Conservation (phyloP, 1,140 invertebrate genomes). For the Pseudachorutes palmiensis region DNA sequence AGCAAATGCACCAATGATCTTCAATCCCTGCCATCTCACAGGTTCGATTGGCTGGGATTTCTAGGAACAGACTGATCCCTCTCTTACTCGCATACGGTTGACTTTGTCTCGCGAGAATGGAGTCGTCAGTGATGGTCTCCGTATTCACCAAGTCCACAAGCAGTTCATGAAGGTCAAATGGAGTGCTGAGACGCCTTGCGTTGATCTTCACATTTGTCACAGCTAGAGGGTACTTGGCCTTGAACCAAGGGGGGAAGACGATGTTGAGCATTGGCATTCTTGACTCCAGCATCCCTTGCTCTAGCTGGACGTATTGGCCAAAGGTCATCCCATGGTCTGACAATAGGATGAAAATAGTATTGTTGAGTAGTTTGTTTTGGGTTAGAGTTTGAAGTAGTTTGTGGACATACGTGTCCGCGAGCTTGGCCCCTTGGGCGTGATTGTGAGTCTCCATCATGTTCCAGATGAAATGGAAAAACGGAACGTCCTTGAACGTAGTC, state of each 20-base stretch:
- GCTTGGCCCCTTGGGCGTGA: neutral
- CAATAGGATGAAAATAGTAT: neutral
- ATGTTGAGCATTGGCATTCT: conserved; percentile 49
- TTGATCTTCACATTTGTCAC: conserved; percentile 43
- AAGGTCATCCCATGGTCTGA: neutral
- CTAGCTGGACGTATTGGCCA: conserved; percentile 46
- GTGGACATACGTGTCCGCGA: neutral
- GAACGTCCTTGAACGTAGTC: neutral
- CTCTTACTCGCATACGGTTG: too few species aligned
- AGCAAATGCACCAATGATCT: too few species aligned
- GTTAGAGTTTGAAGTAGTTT: neutral
- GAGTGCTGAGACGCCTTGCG: conserved; percentile 42
- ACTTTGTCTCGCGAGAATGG: too few species aligned
- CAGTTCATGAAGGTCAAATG: conserved; percentile 45
- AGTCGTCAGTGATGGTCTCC: neutral
- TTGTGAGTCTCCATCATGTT: conserved; percentile 61
- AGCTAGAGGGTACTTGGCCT: conserved; percentile 41
- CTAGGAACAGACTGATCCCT: too few species aligned
- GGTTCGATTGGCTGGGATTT: too few species aligned
- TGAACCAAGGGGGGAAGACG: conserved; percentile 46
- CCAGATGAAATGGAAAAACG: conserved; percentile 68
- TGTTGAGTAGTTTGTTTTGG: neutral
- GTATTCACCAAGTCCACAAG: conserved; percentile 37
- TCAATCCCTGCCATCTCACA: too few species aligned
- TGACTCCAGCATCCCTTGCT: conserved; percentile 44